These are phyloP conservation scores for Sebastes steindachneri DNA, from an alignment of 2,797 vertebrate genomes.

Conservation along the genomic window DNA sequence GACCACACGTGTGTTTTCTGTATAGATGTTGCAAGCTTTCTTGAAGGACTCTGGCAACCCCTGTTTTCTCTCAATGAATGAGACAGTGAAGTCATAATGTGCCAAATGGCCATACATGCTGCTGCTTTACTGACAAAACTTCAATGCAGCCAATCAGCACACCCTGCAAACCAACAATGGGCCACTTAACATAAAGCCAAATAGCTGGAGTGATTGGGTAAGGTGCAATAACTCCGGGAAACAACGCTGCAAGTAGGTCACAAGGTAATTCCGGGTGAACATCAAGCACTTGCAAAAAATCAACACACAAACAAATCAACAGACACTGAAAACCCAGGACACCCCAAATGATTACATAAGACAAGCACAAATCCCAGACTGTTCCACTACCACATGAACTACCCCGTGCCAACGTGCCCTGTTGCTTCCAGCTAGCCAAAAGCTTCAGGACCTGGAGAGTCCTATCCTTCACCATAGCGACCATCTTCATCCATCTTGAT, in stretches of 20 bases:
- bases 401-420: constrained; percentile 34
- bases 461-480: constrained; percentile 67
- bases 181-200: constrained; percentile 1
- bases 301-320: neutral
- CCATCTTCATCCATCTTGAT: constrained; percentile 80
- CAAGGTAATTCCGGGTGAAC: constrained; percentile 9
- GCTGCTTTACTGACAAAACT: constrained; percentile 7
- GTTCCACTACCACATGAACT: constrained; percentile 10
- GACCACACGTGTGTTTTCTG: neutral
- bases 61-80: neutral
- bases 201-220: neutral
- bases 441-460: constrained; percentile 63
- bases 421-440: constrained; percentile 45
- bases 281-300: constrained; percentile 4
- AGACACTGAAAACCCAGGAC: neutral
- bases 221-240: neutral
- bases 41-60: neutral
- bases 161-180: constrained; percentile 10
- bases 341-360: constrained; percentile 24
- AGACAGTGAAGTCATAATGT: neutral
- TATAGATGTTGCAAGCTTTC: neutral
- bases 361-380: constrained; percentile 14
- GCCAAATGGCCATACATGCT: constrained; percentile 1
- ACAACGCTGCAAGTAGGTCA: neutral
- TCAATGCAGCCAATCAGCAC: constrained; percentile 29